A percentile compares a stretch with the other conserved stretches of the same genome.
phyloP scores from a whole-genome alignment of 2,113 vertebrate species.

The Chelonoidis abingdonii region DNA sequence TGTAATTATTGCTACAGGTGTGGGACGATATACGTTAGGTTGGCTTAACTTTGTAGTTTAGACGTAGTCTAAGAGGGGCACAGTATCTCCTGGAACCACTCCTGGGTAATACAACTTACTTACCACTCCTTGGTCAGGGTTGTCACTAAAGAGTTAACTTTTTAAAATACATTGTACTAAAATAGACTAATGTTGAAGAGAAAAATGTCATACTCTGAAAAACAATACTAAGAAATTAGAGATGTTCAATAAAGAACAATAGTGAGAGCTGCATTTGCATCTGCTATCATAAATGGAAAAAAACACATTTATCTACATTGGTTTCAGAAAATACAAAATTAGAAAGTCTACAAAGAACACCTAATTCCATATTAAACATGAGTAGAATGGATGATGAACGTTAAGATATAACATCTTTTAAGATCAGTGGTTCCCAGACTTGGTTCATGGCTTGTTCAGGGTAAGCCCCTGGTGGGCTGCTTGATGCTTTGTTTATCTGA shows the following conservation, averaged over 20 bases:
- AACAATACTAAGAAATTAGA: neutral
- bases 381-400: neutral
- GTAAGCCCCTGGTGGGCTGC: no score
- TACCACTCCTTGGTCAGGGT: rapidly evolving
- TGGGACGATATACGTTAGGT: neutral
- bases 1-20: neutral
- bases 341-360: neutral
- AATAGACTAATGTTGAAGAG: neutral
- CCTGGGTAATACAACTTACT: rapidly evolving
- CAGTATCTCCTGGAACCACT: neutral
- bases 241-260: neutral
- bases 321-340: neutral
- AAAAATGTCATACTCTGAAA: neutral
- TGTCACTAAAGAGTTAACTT: neutral
- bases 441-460: no score
- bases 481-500: no score
- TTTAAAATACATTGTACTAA: neutral
- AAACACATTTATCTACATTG: neutral
- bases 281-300: neutral
- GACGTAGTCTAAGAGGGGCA: neutral
- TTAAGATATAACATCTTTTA: neutral
- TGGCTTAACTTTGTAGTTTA: neutral
- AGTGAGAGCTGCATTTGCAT: neutral
- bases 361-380: neutral
- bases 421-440: no score